These are phyloP conservation scores for Microctenopoma steveboyesi DNA, from an alignment of 2,797 vertebrate genomes.

Conservation along the genomic window DNA sequence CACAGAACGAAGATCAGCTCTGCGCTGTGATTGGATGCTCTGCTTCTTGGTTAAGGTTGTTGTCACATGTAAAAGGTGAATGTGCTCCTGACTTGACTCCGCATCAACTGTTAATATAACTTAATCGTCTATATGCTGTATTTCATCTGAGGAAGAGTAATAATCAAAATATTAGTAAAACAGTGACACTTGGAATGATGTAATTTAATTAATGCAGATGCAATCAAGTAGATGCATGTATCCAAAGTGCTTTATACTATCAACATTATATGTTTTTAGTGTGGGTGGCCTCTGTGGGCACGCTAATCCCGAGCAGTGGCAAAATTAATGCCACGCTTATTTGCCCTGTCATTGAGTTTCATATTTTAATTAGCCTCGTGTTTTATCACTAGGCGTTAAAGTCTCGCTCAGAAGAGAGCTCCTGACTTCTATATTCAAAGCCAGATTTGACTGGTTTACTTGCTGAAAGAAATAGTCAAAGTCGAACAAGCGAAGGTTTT, in stretches of 20 bases:
- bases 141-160: slow-evolving; percentile 19
- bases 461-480: slow-evolving; percentile 36
- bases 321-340: slow-evolving; percentile 46
- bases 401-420: slow-evolving; percentile 8
- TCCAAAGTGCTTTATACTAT: slow-evolving; percentile 36
- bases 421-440: slow-evolving; percentile 21
- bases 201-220: slow-evolving; percentile 59
- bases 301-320: slow-evolving; percentile 43
- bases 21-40: slow-evolving; percentile 43
- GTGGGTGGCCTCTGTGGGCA: slow-evolving; percentile 46
- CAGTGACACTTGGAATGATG: slow-evolving; percentile 41
- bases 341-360: slow-evolving; percentile 33
- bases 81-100: slow-evolving; percentile 3
- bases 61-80: slow-evolving; percentile 25
- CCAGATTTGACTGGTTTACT: slow-evolving; percentile 34
- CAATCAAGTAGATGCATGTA: slow-evolving; percentile 40
- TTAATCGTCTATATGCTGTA: neutral
- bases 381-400: slow-evolving; percentile 15
- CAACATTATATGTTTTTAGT: slow-evolving; percentile 32
- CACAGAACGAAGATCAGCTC: slow-evolving; percentile 39
- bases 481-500: slow-evolving; percentile 32
- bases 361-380: slow-evolving; percentile 36
- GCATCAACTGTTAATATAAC: slow-evolving; percentile 2
- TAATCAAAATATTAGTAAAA: slow-evolving; percentile 24
- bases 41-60: slow-evolving; percentile 15